Conservation (phyloP, 2,797 vertebrate species). For the Pelobates cultripes region DNA sequence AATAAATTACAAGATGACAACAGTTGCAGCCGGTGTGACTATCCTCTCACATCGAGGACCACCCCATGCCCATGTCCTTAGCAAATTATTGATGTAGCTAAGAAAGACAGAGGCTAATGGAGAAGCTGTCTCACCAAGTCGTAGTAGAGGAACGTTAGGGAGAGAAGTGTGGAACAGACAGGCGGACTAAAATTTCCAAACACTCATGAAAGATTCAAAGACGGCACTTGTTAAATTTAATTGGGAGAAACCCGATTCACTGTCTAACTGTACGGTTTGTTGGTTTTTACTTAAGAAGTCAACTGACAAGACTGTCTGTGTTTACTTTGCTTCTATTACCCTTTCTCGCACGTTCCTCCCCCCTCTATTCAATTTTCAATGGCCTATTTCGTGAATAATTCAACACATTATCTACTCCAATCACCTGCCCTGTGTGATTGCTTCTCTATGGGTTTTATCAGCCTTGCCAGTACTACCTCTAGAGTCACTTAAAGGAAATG, state of each 20-base stretch:
- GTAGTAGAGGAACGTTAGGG: not conserved
- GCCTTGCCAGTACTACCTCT: not conserved
- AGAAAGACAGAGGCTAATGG: constrained; percentile 42
- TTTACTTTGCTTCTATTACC: constrained; percentile 18
- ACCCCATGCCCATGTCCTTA: fast-evolving
- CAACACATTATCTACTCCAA: constrained; percentile 42
- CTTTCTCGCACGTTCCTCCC: not conserved
- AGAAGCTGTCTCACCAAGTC: constrained; percentile 22
- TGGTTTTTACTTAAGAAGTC: constrained; percentile 68
- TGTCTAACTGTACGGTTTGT: constrained; percentile 60
- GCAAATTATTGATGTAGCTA: constrained; percentile 30
- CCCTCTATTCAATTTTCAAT: constrained; percentile 36
- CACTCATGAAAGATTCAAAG: constrained; percentile 75
- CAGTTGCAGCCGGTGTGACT: not conserved
- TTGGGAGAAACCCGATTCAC: constrained; percentile 69
- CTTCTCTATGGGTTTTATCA: constrained; percentile 28
- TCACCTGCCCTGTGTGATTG: constrained; percentile 41
- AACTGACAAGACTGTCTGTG: constrained; percentile 66
- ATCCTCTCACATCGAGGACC: not conserved
- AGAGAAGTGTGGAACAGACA: constrained; percentile 40
- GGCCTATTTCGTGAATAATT: constrained; percentile 47
- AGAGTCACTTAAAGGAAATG: not conserved
- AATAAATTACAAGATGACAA: constrained; percentile 16
- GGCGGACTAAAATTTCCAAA: constrained; percentile 64
- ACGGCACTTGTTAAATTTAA: constrained; percentile 75